Conservation (phyloP, 2,888 invertebrate species). For the Artemia sinica region DNA sequence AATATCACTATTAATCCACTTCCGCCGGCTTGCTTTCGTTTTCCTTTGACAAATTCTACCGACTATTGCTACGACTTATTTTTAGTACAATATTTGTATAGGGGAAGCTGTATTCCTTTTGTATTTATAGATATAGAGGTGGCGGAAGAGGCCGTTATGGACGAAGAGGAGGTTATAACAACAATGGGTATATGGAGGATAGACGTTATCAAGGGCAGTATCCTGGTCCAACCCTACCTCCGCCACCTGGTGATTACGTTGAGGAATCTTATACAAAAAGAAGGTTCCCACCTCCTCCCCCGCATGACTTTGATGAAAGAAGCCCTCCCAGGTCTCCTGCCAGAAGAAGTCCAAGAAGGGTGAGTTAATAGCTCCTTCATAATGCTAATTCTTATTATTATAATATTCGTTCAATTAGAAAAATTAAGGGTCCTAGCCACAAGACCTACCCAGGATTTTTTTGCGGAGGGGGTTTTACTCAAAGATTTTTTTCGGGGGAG, state of each 20-base stretch:
- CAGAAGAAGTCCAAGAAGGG: not conserved
- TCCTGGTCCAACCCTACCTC: not conserved
- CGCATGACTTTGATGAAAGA: constrained; percentile 6
- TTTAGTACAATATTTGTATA: too few relatives aligned
- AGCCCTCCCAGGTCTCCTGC: not conserved
- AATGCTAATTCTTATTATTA: too few relatives aligned
- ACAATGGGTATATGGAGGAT: not conserved
- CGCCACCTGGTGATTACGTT: not conserved
- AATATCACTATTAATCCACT: too few relatives aligned
- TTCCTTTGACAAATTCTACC: too few relatives aligned
- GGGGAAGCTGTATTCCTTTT: not conserved
- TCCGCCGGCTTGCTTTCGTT: too few relatives aligned
- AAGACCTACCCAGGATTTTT: too few relatives aligned
- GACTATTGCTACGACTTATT: too few relatives aligned
- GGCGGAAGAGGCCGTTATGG: not conserved
- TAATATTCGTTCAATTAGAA: too few relatives aligned
- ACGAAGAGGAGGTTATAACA: not conserved
- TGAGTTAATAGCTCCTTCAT: too few relatives aligned
- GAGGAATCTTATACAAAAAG: not conserved
- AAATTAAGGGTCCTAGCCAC: too few relatives aligned
- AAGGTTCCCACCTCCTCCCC: constrained; percentile 1
- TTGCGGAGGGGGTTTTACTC: too few relatives aligned
- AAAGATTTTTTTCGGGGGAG: too few relatives aligned
- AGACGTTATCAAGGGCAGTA: not conserved
- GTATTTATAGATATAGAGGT: not conserved